These are phyloP conservation scores for Hofmannophila pseudospretella DNA, from an alignment of 2,888 invertebrate genomes.

Conservation along the genomic window DNA sequence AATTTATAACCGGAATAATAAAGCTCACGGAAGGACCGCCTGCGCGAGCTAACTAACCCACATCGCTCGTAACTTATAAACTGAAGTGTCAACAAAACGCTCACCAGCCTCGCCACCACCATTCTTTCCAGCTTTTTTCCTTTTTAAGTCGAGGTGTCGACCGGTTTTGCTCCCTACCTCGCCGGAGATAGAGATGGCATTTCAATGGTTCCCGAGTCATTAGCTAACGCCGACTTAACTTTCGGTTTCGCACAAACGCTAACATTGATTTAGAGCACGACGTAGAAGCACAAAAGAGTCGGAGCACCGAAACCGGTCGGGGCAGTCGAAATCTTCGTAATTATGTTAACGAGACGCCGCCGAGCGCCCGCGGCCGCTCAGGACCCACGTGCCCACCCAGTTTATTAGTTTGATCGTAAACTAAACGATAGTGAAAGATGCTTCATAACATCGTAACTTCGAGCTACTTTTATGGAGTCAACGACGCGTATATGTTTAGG, in stretches of 20 bases:
- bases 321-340: constrained; percentile 55
- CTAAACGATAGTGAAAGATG: constrained; percentile 53
- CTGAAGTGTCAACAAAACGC: constrained; percentile 52
- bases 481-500: constrained; percentile 34
- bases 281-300: constrained; percentile 41
- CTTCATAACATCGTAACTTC: constrained; percentile 23
- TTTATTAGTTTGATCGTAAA: constrained; percentile 40
- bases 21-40: constrained; percentile 56
- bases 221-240: constrained; percentile 61
- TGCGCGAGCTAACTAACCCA: constrained; percentile 31
- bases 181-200: constrained; percentile 31
- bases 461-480: constrained; percentile 24
- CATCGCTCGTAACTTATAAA: constrained; percentile 41
- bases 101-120: constrained; percentile 17
- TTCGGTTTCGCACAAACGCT: constrained; percentile 73
- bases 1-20: constrained; percentile 73
- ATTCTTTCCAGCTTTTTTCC: constrained; percentile 22
- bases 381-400: constrained; percentile 41
- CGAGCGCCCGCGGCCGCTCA: constrained; percentile 5
- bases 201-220: constrained; percentile 35
- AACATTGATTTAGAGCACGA: constrained; percentile 52
- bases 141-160: constrained; percentile 16
- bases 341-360: constrained; percentile 59
- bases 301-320: constrained; percentile 52
- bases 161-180: constrained; percentile 20